Conservation (phyloP, 1,140 invertebrate species). For the Himalopsyche phryganea region DNA sequence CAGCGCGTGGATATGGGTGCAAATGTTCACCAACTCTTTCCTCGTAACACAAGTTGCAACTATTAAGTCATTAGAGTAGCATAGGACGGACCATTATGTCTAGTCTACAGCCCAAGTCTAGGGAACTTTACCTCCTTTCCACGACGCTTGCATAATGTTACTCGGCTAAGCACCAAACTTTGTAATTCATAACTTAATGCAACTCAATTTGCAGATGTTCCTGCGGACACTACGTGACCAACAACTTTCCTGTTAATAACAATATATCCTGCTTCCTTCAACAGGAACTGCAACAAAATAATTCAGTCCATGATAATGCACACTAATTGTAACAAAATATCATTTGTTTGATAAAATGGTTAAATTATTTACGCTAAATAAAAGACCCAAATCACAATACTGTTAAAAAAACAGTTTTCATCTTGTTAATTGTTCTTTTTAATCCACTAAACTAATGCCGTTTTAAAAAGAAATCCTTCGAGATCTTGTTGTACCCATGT, state of each 20-base stretch:
- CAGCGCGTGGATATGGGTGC: conserved; percentile 10
- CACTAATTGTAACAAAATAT: no score
- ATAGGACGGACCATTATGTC: conserved; percentile 25
- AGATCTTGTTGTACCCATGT: no score
- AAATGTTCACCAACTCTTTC: conserved; percentile 20
- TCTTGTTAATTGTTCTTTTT: no score
- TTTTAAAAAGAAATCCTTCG: no score
- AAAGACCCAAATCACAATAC: no score
- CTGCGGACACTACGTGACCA: conserved; percentile 31
- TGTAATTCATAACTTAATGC: conserved; percentile 35
- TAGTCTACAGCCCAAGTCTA: conserved; percentile 20
- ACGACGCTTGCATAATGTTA: conserved; percentile 28
- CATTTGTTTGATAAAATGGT: no score
- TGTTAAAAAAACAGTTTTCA: no score
- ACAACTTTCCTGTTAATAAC: conserved; percentile 24
- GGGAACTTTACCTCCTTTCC: conserved; percentile 24
- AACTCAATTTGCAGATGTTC: conserved; percentile 21
- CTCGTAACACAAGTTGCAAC: conserved; percentile 25
- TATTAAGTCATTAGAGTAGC: conserved; percentile 34
- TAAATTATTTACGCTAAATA: no score
- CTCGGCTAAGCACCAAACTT: conserved; percentile 32
- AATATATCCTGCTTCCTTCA: conserved; percentile 3
- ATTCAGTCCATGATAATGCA: no score
- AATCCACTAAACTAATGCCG: no score
- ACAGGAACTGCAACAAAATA: not conserved